These are phyloP conservation scores for Lithosia quadra DNA, from an alignment of 2,888 invertebrate genomes.

Conservation along the genomic window DNA sequence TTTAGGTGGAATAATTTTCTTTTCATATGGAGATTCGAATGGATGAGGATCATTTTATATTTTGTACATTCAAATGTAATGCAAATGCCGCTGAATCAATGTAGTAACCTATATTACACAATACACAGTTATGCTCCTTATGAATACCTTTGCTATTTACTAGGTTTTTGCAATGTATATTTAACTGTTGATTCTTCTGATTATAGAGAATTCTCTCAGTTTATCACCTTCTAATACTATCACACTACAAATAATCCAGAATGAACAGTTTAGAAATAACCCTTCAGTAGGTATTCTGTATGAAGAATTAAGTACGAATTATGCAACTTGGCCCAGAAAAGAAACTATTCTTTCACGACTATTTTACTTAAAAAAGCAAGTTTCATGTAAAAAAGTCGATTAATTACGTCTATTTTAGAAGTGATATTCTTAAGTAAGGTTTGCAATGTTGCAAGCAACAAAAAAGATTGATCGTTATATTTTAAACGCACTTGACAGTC, in stretches of 20 bases:
- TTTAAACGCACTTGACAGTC: slow-evolving; percentile 11
- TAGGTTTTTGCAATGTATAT: no score
- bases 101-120: neutral
- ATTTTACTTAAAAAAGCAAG: neutral
- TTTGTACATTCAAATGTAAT: neutral
- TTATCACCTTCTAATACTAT: no score
- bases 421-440: neutral
- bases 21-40: neutral
- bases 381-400: neutral
- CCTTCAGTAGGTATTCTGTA: neutral
- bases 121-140: neutral
- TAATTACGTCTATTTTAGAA: neutral
- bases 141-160: neutral
- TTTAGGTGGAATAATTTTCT: neutral
- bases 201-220: neutral
- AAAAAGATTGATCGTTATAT: slow-evolving; percentile 5
- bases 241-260: no score
- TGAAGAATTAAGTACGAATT: neutral
- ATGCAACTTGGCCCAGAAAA: neutral
- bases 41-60: neutral
- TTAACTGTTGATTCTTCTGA: no score
- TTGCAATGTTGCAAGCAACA: neutral
- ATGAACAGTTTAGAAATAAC: no score
- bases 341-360: neutral
- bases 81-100: neutral